These are phyloP conservation scores for Amphipoea oculea DNA, from an alignment of 2,888 invertebrate species.

Conservation along the genomic window DNA sequence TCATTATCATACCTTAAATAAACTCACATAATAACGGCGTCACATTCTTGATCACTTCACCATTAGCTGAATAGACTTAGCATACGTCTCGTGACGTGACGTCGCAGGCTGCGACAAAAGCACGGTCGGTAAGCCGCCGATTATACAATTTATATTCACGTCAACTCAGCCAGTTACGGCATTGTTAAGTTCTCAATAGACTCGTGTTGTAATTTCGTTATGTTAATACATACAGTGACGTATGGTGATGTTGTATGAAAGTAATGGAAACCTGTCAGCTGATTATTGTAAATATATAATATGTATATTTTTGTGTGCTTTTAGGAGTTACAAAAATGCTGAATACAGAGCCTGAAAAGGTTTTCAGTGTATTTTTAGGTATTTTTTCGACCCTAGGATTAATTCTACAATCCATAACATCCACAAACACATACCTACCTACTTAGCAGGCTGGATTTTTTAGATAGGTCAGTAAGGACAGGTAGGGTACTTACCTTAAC, in stretches of 20 bases:
- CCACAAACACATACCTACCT: not conserved
- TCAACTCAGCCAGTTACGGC: slow-evolving; percentile 57
- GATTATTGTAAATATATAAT: not conserved
- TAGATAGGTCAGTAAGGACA: not conserved
- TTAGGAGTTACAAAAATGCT: not conserved
- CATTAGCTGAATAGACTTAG: slow-evolving; percentile 72
- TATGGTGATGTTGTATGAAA: slow-evolving; percentile 29
- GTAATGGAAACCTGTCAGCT: not conserved
- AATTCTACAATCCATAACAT: not conserved
- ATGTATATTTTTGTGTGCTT: not conserved
- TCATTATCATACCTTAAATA: slow-evolving; percentile 16
- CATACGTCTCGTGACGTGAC: slow-evolving; percentile 49
- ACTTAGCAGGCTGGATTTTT: not conserved
- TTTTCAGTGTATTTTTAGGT: not conserved
- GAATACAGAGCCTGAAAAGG: not conserved
- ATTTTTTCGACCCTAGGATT: not conserved
- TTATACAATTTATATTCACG: slow-evolving; percentile 67
- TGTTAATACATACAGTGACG: slow-evolving; percentile 48
- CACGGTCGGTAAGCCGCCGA: slow-evolving; percentile 59
- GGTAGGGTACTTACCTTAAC: not conserved
- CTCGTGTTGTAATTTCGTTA: slow-evolving; percentile 60
- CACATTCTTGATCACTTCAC: slow-evolving; percentile 57
- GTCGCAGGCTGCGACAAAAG: slow-evolving; percentile 56
- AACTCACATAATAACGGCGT: slow-evolving; percentile 58
- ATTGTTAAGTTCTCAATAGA: slow-evolving; percentile 61